Conservation (phyloP, 2,797 vertebrate genomes). For the Odontamblyopus rebecca region DNA sequence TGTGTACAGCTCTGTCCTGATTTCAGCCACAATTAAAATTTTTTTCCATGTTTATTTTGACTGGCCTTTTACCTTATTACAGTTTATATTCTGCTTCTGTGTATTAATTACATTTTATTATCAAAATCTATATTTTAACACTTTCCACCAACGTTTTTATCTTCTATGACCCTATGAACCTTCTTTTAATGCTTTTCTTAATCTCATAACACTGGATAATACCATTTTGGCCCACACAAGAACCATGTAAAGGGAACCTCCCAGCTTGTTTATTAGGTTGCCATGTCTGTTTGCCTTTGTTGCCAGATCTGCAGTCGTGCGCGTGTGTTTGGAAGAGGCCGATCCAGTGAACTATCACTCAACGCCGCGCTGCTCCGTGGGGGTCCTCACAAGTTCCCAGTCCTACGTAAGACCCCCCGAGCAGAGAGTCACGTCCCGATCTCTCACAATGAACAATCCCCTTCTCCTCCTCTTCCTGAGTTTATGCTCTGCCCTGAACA, state of each 20-base stretch:
- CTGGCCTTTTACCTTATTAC: too few species aligned
- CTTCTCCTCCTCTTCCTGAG: slow-evolving; percentile 60
- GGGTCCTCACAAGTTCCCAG: slow-evolving; percentile 46
- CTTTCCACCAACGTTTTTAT: too few species aligned
- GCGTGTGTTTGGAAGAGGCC: slow-evolving; percentile 54
- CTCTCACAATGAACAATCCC: slow-evolving; percentile 72
- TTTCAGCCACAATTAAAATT: too few species aligned
- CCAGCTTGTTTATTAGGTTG: not conserved
- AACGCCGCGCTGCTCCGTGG: slow-evolving; percentile 59
- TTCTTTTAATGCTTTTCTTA: not conserved
- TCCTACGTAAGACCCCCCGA: slow-evolving; percentile 64
- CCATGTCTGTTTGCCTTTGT: slow-evolving; percentile 16
- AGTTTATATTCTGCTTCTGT: too few species aligned
- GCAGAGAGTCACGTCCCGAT: slow-evolving; percentile 59
- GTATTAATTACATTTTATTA: too few species aligned
- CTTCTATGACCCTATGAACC: too few species aligned
- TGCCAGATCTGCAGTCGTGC: slow-evolving; percentile 13
- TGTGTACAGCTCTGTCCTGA: too few species aligned
- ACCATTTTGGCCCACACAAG: slow-evolving; percentile 7
- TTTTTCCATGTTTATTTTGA: too few species aligned
- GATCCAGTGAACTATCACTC: slow-evolving; percentile 68
- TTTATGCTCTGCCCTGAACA: slow-evolving; percentile 62
- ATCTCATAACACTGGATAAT: slow-evolving; percentile 2
- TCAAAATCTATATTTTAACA: too few species aligned
- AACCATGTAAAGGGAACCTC: slow-evolving; percentile 35